Conservation (phyloP, 2,797 vertebrate species). For the Echeneis naucrates region DNA sequence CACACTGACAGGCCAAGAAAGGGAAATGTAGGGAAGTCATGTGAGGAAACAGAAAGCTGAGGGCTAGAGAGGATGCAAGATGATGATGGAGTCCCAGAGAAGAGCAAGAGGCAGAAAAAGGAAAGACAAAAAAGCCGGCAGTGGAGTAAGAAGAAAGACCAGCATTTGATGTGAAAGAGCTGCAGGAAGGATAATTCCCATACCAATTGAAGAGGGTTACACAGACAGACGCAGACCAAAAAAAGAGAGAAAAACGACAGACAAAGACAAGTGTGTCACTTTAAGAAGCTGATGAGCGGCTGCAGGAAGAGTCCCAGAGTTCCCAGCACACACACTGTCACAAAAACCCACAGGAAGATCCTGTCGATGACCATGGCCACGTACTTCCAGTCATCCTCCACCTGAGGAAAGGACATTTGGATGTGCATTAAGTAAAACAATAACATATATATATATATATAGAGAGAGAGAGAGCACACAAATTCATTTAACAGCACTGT, state of each 20-base stretch:
- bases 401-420: constrained; percentile 70
- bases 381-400: constrained; percentile 96
- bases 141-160: constrained; percentile 31
- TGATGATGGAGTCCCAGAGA: constrained; percentile 39
- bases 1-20: constrained; percentile 28
- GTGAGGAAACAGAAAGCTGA: constrained; percentile 41
- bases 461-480: too few relatives aligned
- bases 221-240: constrained; percentile 28
- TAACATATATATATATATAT: constrained; percentile 10
- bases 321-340: constrained; percentile 90
- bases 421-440: not conserved
- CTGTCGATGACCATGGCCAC: constrained; percentile 89
- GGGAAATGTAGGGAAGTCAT: constrained; percentile 44
- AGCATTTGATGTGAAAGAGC: constrained; percentile 47
- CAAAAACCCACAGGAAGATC: constrained; percentile 95
- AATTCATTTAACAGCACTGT: not conserved
- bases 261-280: constrained; percentile 55
- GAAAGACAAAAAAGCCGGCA: constrained; percentile 32
- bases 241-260: constrained; percentile 20
- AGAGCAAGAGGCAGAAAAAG: constrained; percentile 25
- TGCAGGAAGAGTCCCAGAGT: constrained; percentile 91
- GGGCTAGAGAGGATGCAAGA: constrained; percentile 39
- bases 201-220: constrained; percentile 35
- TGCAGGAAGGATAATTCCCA: constrained; percentile 43
- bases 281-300: constrained; percentile 86